Base-by-base conservation (phyloP, 2,888 invertebrate genomes). In the Griposia aprilina region DNA sequence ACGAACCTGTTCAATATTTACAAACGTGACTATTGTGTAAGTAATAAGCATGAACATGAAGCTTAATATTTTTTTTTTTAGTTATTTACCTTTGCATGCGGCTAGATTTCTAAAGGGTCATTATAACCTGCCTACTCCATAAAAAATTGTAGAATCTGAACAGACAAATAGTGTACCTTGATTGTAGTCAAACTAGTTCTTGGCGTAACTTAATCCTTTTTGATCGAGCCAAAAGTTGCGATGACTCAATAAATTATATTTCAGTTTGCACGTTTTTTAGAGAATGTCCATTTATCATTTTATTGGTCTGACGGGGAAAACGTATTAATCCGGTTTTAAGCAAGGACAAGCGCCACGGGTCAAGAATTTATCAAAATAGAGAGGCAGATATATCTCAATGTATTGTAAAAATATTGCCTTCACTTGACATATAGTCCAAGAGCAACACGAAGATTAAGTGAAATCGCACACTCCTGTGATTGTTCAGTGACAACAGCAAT, bases 241-340 rank as follows among this genome's bases (percentile, higher is more conserved):
- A 60, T 63, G 71, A 75, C 62, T 68, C 41, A 69, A 69, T 82
- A 48, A 52, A 57, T 17, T 41, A 17, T 20, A 60, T 66, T 60
- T 55, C 0, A 15, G 26, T 65, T 45, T 59, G n/a, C 41, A 45
- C 2, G 26, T 66, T 81, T 73, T 82, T 76, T 59, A 62, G 20
- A 55, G 65, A 67, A 79, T 70, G 59, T 3, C 17, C 11, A 76
- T 80, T 72, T 50, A 72, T 75, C 60, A 63, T 52, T 78, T 70
- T 68, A 57, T 68, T 65, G 15, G 13, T 36, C 30, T 68, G 45
- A 50, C 11, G 59, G 59, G n/a, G 60, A 76, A 73, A 76, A 75
- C 30, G 23, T 36, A 55, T 55, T 23, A 67, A 77, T 72, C 84
- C 76, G 50, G 87, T 82, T 88, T 50, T 20, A 26, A 78, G 17